A percentile compares a stretch with the other conserved stretches of the same genome.
Evolutionary conservation across 2,113 vertebrate genomes (phyloP).

Genomic region (Nothobranchius furzeri): DNA sequence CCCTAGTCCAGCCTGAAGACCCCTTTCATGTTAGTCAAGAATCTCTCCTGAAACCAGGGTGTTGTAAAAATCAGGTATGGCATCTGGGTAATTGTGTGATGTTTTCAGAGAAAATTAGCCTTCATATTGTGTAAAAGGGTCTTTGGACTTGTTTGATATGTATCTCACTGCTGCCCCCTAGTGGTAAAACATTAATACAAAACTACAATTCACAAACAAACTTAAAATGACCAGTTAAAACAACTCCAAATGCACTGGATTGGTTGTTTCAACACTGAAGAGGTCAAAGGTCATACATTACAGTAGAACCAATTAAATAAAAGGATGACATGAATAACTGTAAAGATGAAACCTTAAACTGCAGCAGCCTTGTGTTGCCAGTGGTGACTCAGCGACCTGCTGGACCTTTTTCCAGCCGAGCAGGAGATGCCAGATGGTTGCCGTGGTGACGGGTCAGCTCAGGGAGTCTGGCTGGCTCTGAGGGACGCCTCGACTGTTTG

Average conservation of each 20-base stretch:
- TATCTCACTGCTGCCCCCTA: background rate
- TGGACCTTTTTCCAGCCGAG: conserved; percentile 22
- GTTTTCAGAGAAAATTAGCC: too few relatives aligned
- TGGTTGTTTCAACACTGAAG: background rate
- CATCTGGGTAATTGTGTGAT: too few relatives aligned
- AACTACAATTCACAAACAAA: too few relatives aligned
- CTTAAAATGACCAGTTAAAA: too few relatives aligned
- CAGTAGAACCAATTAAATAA: background rate
- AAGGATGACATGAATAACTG: background rate
- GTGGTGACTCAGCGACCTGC: conserved; percentile 42
- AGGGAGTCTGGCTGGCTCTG: conserved; percentile 5
- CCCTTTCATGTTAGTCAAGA: too few relatives aligned
- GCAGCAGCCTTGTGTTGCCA: conserved; percentile 22
- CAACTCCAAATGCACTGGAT: too few relatives aligned
- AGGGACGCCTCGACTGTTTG: conserved; percentile 30
- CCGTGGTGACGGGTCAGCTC: conserved; percentile 34
- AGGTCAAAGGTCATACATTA: conserved; percentile 1
- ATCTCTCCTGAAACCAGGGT: too few relatives aligned
- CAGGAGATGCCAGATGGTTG: conserved; percentile 28
- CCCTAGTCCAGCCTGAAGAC: too few relatives aligned
- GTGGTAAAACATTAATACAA: background rate
- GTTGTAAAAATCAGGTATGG: too few relatives aligned
- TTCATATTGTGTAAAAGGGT: too few relatives aligned
- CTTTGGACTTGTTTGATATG: too few relatives aligned
- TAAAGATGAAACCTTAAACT: background rate